Evolutionary conservation across 64 coral and sea anemone species (phyloP).

Genomic region (Orbicella faveolata): DNA sequence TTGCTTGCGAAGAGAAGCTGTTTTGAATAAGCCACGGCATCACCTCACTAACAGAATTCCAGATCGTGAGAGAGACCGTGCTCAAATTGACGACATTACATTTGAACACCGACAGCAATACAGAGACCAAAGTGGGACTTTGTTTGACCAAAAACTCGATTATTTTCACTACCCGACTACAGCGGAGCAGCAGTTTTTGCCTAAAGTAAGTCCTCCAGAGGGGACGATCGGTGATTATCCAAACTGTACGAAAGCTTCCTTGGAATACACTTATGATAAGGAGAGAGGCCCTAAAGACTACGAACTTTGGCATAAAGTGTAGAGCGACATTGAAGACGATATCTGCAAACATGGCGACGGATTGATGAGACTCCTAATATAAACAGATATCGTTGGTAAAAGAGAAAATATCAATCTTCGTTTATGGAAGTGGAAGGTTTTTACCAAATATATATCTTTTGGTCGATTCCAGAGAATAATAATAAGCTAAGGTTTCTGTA

Average conservation of each 20-base stretch:
- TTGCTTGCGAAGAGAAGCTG: conserved; percentile 62
- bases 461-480: too few relatives aligned
- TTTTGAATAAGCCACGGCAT: conserved; percentile 78
- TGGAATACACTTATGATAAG: conserved; percentile 81
- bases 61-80: conserved; percentile 84
- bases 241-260: conserved; percentile 64
- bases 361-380: too few relatives aligned
- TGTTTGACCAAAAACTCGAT: conserved; percentile 69
- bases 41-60: conserved; percentile 83
- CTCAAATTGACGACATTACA: conserved; percentile 54
- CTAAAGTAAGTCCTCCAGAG: conserved; percentile 18
- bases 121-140: conserved; percentile 76
- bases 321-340: background rate
- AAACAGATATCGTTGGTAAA: too few relatives aligned
- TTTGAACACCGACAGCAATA: conserved; percentile 91
- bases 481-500: too few relatives aligned
- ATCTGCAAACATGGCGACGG: too few relatives aligned
- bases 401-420: too few relatives aligned
- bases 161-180: conserved; percentile 93
- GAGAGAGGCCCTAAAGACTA: conserved; percentile 90
- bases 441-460: too few relatives aligned
- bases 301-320: conserved; percentile 86
- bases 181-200: conserved; percentile 81
- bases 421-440: too few relatives aligned
- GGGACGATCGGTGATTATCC: conserved; percentile 71